phyloP scores from a whole-genome alignment of 2,888 invertebrate genomes.

The Dynastes tityus region DNA sequence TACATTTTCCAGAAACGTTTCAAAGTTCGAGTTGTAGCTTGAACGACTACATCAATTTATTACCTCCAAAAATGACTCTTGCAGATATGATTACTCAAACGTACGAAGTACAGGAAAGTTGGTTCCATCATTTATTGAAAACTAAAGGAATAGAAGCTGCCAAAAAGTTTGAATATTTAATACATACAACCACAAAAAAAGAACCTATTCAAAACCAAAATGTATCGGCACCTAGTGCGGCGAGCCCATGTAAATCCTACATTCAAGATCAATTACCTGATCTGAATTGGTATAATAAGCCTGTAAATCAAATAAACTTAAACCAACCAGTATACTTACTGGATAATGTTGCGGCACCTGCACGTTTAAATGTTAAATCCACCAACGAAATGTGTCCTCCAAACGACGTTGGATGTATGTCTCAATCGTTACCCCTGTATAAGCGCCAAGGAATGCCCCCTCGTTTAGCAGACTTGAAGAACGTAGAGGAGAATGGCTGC shows the following conservation, averaged over 20 bases:
- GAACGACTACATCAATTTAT: slow-evolving; percentile 62
- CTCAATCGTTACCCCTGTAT: slow-evolving; percentile 71
- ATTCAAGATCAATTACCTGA: slow-evolving; percentile 58
- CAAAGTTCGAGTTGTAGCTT: slow-evolving; percentile 49
- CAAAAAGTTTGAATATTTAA: slow-evolving; percentile 71
- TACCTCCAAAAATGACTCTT: slow-evolving; percentile 74
- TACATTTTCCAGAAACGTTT: slow-evolving; percentile 72
- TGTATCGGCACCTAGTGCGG: slow-evolving; percentile 41
- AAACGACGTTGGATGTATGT: slow-evolving; percentile 47
- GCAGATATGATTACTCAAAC: slow-evolving; percentile 75
- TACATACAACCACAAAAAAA: slow-evolving; percentile 58
- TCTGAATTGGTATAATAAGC: slow-evolving; percentile 66
- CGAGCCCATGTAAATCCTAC: slow-evolving; percentile 52
- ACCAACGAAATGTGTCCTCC: slow-evolving; percentile 28
- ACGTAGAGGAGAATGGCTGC: slow-evolving; percentile 37
- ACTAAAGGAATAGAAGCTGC: slow-evolving; percentile 74
- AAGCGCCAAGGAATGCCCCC: slow-evolving; percentile 67
- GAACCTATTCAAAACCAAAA: slow-evolving; percentile 52
- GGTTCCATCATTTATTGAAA: slow-evolving; percentile 74
- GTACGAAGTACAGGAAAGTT: slow-evolving; percentile 65
- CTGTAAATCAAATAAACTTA: slow-evolving; percentile 65
- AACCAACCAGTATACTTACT: slow-evolving; percentile 67
- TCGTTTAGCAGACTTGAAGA: slow-evolving; percentile 33
- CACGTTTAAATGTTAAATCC: slow-evolving; percentile 38
- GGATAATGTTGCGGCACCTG: slow-evolving; percentile 55